These are phyloP conservation scores for Pseudomyrmex cubaensis DNA, from an alignment of 1,140 invertebrate species.

Conservation along the genomic window DNA sequence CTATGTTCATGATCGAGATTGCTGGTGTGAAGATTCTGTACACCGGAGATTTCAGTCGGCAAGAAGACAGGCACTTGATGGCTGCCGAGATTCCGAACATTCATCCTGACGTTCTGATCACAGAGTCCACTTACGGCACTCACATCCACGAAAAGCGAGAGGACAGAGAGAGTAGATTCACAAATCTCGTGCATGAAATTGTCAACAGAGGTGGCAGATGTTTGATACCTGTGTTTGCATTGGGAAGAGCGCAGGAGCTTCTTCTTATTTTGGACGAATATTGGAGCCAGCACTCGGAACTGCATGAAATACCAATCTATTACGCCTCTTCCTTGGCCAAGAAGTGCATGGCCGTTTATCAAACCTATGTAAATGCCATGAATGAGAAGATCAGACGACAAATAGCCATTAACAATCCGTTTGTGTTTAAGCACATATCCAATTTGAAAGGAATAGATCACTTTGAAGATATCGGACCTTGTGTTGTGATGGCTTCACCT, in stretches of 20 bases:
- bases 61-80: slow-evolving; percentile 99
- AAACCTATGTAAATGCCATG: slow-evolving; percentile 99
- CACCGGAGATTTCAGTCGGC: slow-evolving; percentile 99
- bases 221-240: slow-evolving; percentile 99
- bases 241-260: slow-evolving; percentile 98
- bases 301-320: slow-evolving; percentile 99
- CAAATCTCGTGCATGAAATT: slow-evolving; percentile 97
- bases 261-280: slow-evolving; percentile 99
- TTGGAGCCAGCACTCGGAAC: slow-evolving; percentile 98
- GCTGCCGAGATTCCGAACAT: slow-evolving; percentile 99
- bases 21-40: slow-evolving; percentile 95
- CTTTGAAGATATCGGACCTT: slow-evolving; percentile 99
- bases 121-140: slow-evolving; percentile 99
- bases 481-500: slow-evolving; percentile 99
- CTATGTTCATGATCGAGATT: slow-evolving; percentile 99
- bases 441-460: slow-evolving; percentile 99
- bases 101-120: slow-evolving; percentile 98
- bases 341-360: slow-evolving; percentile 99
- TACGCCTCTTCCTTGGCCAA: slow-evolving; percentile 99
- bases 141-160: slow-evolving; percentile 99
- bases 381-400: slow-evolving; percentile 98
- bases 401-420: slow-evolving; percentile 99
- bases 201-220: slow-evolving; percentile 98
- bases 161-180: slow-evolving; percentile 97
- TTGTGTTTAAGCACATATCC: slow-evolving; percentile 99